These are phyloP conservation scores for Sapayoa aenigma DNA, from an alignment of 2,113 vertebrate species.

Conservation along the genomic window DNA sequence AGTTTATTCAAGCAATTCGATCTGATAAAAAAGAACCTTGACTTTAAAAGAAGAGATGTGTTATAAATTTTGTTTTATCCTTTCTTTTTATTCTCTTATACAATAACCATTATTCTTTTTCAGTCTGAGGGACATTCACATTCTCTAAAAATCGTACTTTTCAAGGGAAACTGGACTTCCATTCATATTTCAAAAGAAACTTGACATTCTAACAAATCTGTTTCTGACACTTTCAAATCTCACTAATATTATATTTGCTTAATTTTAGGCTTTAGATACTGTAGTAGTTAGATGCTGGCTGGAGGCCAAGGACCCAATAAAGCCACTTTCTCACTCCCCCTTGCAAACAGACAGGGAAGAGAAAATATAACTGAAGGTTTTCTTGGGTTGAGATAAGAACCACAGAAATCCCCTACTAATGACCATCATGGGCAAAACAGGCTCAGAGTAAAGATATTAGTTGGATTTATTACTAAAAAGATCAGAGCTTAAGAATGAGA, in stretches of 20 bases:
- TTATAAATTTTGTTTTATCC: neutral
- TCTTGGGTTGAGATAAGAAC: no score
- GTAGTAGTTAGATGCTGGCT: no score
- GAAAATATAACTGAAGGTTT: no score
- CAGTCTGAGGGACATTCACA: neutral
- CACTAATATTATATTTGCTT: neutral
- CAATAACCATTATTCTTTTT: neutral
- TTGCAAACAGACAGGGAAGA: no score
- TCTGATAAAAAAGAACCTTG: conserved; percentile 18
- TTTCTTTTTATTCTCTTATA: neutral
- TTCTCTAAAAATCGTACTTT: neutral
- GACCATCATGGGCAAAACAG: no score
- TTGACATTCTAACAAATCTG: neutral
- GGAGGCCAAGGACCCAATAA: no score
- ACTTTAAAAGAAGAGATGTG: neutral
- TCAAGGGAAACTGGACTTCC: neutral
- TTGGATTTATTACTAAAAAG: no score
- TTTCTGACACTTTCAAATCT: neutral
- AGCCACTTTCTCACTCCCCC: no score
- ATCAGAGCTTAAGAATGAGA: no score
- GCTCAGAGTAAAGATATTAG: no score
- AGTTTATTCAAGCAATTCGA: conserved; percentile 38
- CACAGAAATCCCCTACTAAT: no score
- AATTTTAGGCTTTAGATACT: neutral
- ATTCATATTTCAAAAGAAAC: neutral